Percentiles rank a stretch among this genome's conserved stretches.
phyloP scores from a whole-genome alignment of 2,113 vertebrate genomes.

The Stigmatopora nigra region DNA sequence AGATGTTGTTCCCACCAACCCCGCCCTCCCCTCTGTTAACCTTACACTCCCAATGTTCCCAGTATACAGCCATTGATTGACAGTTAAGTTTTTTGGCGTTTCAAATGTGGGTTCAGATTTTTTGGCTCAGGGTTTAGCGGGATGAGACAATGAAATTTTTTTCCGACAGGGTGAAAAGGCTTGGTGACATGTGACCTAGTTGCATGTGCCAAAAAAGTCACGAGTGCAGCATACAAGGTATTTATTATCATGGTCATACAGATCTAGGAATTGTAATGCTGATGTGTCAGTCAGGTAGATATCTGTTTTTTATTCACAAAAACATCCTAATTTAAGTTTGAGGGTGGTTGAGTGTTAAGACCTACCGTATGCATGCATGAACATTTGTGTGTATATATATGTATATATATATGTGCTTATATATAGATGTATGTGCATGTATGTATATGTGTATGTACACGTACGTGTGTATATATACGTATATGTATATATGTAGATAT shows the following conservation, averaged over 20 bases:
- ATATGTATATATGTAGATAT: too few relatives aligned
- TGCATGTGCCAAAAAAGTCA: neutral
- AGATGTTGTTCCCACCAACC: slow-evolving; percentile 60
- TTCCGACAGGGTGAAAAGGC: neutral
- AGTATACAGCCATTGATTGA: slow-evolving; percentile 41
- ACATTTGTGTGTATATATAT: too few relatives aligned
- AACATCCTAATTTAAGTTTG: neutral
- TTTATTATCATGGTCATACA: neutral
- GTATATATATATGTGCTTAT: too few relatives aligned
- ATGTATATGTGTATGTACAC: too few relatives aligned
- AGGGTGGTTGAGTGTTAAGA: too few relatives aligned
- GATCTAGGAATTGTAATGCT: neutral
- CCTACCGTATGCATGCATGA: too few relatives aligned
- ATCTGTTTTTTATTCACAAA: neutral
- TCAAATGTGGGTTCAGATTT: slow-evolving; percentile 51
- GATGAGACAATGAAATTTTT: slow-evolving; percentile 7
- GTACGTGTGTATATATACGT: too few relatives aligned
- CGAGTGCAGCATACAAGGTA: neutral
- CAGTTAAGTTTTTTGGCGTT: slow-evolving; percentile 51
- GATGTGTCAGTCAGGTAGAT: neutral
- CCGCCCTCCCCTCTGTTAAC: slow-evolving; percentile 5
- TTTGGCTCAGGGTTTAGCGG: slow-evolving; percentile 42
- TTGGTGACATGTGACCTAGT: neutral
- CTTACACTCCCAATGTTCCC: slow-evolving; percentile 4
- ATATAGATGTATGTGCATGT: too few relatives aligned